A percentile compares a stretch with the other conserved stretches of the same genome.
phyloP scores from a whole-genome alignment of 2,113 vertebrate genomes.

The Fulica atra region DNA sequence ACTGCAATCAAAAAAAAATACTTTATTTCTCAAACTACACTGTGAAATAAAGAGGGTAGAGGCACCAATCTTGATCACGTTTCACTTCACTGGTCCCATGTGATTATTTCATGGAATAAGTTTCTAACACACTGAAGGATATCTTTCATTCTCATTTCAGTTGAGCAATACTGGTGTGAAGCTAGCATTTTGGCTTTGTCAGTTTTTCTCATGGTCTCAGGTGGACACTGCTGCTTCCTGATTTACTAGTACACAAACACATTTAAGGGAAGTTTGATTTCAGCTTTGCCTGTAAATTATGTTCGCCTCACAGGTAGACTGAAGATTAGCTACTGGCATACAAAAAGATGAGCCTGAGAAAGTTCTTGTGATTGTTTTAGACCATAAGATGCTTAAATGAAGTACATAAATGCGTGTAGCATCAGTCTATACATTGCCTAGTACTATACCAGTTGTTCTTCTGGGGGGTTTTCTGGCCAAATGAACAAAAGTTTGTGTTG shows the following conservation, averaged over 20 bases:
- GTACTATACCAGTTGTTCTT: background rate
- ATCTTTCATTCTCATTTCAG: background rate
- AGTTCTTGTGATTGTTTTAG: background rate
- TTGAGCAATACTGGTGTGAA: fast-evolving
- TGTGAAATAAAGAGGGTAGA: background rate
- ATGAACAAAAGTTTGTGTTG: background rate
- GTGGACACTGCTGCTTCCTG: background rate
- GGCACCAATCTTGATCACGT: background rate
- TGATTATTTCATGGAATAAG: background rate
- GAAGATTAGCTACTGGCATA: background rate
- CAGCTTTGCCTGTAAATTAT: background rate
- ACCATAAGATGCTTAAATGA: background rate
- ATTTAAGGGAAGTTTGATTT: background rate
- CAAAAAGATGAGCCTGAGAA: fast-evolving
- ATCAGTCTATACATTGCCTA: background rate
- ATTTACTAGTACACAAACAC: background rate
- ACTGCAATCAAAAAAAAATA: background rate
- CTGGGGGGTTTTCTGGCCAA: background rate
- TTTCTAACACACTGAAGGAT: background rate
- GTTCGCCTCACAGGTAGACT: background rate
- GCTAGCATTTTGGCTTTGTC: background rate
- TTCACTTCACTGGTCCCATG: background rate
- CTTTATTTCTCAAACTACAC: background rate
- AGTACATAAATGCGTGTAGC: background rate
- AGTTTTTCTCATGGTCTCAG: background rate